These are phyloP conservation scores for Didymodactylos carnosus DNA, from an alignment of 2,888 invertebrate species.

Conservation along the genomic window DNA sequence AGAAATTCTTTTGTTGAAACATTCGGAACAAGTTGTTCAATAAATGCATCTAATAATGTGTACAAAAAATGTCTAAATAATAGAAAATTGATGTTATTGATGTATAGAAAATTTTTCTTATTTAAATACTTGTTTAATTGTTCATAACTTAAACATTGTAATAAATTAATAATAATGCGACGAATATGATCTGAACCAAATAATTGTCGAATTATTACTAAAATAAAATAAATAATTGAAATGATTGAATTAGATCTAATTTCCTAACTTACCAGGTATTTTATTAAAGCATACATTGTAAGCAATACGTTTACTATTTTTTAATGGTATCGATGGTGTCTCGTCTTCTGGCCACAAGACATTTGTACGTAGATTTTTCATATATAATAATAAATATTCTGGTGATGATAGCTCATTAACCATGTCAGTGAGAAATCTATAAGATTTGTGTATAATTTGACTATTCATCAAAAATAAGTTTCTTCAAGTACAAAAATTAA, in stretches of 20 bases:
- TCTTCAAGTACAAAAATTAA: not conserved
- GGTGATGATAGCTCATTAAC: not conserved
- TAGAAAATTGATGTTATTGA: not conserved
- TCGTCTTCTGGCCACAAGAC: not conserved
- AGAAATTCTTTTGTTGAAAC: not conserved
- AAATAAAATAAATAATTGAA: no score
- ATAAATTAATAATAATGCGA: not conserved
- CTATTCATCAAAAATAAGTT: not conserved
- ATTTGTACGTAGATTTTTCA: not conserved
- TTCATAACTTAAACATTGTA: not conserved
- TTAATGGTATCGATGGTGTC: not conserved
- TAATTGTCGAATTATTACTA: not conserved
- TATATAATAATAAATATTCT: not conserved
- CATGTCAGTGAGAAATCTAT: not conserved
- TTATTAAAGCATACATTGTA: not conserved
- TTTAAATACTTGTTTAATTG: not conserved
- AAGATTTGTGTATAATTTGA: not conserved
- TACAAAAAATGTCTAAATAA: not conserved
- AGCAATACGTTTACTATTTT: not conserved
- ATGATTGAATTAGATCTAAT: no score
- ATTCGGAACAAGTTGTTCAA: not conserved
- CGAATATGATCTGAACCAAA: not conserved
- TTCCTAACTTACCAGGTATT: not conserved
- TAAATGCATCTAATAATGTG: not conserved
- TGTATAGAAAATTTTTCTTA: no score